Conservation (phyloP, 2,113 vertebrate genomes). For the Haliaeetus leucogaster region DNA sequence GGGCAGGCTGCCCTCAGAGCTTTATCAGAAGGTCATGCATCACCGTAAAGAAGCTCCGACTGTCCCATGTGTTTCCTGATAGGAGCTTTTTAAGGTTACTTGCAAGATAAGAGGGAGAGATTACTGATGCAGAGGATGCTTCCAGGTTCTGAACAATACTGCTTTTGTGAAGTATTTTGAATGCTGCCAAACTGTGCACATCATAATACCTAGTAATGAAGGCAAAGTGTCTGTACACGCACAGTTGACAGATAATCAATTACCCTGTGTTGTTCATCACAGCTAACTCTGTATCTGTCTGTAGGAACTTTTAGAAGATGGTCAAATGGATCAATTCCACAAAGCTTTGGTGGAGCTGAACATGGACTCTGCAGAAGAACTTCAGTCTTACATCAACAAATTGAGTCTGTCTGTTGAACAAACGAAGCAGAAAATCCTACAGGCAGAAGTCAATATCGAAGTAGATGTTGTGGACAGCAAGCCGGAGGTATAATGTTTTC, state of each 20-base stretch:
- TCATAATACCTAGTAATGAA: not conserved
- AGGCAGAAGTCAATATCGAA: conserved; percentile 79
- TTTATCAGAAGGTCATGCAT: not conserved
- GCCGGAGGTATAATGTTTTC: conserved; percentile 75
- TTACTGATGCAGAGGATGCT: not conserved
- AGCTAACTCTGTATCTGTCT: not conserved
- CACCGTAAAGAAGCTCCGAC: not conserved
- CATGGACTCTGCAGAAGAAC: conserved; percentile 96
- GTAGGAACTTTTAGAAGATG: conserved; percentile 80
- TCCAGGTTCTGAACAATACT: not conserved
- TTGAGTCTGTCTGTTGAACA: conserved; percentile 88
- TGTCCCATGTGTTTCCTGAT: not conserved
- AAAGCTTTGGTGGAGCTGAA: conserved; percentile 92
- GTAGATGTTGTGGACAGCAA: conserved; percentile 84
- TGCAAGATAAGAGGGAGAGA: not conserved
- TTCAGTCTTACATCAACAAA: conserved; percentile 95
- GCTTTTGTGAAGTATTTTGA: not conserved
- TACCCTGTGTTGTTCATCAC: not conserved
- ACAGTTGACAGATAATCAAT: not conserved
- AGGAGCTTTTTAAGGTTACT: not conserved
- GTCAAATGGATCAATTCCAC: conserved; percentile 87
- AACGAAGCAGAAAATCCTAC: conserved; percentile 84
- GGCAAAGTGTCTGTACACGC: not conserved
- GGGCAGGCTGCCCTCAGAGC: not conserved
- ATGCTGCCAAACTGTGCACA: not conserved